Evolutionary conservation across 1,140 invertebrate genomes (phyloP), one percentile per base, ranked within the genome.

Genomic region (Drosophila athabasca): DNA sequence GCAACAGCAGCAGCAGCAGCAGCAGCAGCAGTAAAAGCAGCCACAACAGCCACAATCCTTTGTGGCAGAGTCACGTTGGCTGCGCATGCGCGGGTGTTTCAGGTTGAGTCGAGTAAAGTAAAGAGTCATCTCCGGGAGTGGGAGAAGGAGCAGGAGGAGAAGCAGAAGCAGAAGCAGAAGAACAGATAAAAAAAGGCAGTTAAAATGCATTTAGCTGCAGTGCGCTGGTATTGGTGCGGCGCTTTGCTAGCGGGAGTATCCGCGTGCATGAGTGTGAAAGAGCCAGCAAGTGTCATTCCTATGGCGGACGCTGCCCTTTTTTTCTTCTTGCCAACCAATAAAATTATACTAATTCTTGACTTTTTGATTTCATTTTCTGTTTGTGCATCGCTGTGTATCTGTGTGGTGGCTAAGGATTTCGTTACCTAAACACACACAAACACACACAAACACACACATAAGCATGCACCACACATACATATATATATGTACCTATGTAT

Each of bases 341-440:
- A 88, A 88, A 88, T 88, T 89, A 88, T 88, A 88, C 83, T 88
- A 88, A 88, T 88, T 88, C 83, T 65, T 79, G 84, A 88, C 83
- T 88, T 89, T 88, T 79, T 89, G 83, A 88, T 88, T 88, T 79
- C 78, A 81, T 87, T 87, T 82, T 85, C 64, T 84, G 68, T 78
- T 62, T 72, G 70, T 35, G 31, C 1, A 35, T 11, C 9, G 31
- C 31, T 3, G 11, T 39, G 35, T 39, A 13, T 39, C 35, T 39
- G 35, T 82, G 73, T 70, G 64, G 81, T 49, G 83, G 59, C 62
- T 76, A 82, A 87, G 83, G 83, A 87, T 88, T 85, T 88, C 65
- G 82, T 81, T 87, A 69, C 83, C 82, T 82, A 87, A 87, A 61
- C 80, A 78, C 69, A 72, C 81, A 67, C 76, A 3, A 35, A 48